Base-by-base conservation (phyloP, 2,888 invertebrate genomes). In the Osmoderma eremita region DNA sequence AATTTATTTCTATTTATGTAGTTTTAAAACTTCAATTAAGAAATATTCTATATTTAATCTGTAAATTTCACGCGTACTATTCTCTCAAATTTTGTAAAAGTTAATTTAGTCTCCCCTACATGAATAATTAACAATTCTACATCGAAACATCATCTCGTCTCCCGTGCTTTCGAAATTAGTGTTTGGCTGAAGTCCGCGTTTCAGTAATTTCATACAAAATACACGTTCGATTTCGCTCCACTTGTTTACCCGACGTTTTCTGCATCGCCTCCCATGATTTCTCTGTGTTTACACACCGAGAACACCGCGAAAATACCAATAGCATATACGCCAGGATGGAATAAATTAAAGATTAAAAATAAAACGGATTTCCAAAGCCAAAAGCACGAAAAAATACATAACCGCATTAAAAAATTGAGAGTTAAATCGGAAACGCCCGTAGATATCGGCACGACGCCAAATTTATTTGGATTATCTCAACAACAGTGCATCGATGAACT, bases 171-270 rank as follows among this genome's bases (percentile, higher is more conserved):
- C 42, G 13, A 42, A 42, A 42, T 12, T 1, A 13, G 13, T 13
- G 42, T 42, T 15, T 17, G n/a, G 17, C n/a, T n/a, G n/a, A 42
- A 42, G 15, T 12, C 42, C 10, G 17, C 17, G n/a, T 42, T 17
- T 42, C 42, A 5, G n/a, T 42, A 53, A 53, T 18, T 53, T 38
- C 53, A 53, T 38, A 36, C 17, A 53, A 53, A 53, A 53, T 53
- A 12, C 36, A 53, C 53, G 38, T 38, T 53, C 53, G 18, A 53
- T 53, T 53, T 51, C 38, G 17, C 36, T 39, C 36, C 17, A 38
- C 12, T 53, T 53, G 38, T 53, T 53, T 53, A 53, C 53, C 38
- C 17, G 53, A 5, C 22, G 17, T 39, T 53, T 53, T 53, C 53
- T 53, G 38, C 53, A 38, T 38, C 53, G 53, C 38, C 18, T 12